Evolutionary conservation across 2,888 invertebrate species (phyloP).

Genomic region (Caenorhabditis sp.): DNA sequence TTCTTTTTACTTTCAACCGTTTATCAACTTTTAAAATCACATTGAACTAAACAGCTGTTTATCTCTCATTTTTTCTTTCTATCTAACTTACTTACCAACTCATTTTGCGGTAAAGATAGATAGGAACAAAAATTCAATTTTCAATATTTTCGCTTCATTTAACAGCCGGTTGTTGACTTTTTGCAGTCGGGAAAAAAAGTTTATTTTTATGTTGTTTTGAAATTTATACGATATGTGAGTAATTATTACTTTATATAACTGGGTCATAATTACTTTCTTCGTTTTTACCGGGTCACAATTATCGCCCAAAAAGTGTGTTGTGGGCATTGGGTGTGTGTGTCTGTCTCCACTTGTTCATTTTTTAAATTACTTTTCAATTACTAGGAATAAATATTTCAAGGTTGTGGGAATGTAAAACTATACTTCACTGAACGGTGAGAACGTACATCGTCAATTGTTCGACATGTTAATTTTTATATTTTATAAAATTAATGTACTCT

Average conservation of each 20-base stretch:
- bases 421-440: not conserved
- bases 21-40: not conserved
- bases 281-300: not conserved
- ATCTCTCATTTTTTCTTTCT: not conserved
- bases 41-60: not conserved
- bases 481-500: too few species aligned
- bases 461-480: too few species aligned
- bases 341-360: conserved; percentile 4
- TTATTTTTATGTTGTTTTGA: too few species aligned
- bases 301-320: not conserved
- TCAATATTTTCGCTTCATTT: not conserved
- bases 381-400: conserved; percentile 18
- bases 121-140: too few species aligned
- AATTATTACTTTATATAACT: not conserved
- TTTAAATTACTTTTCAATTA: not conserved
- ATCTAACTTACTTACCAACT: not conserved
- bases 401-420: not conserved
- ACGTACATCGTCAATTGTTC: too few species aligned
- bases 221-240: not conserved
- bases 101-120: too few species aligned
- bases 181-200: not conserved
- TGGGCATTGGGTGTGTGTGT: not conserved
- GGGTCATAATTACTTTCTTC: conserved; percentile 1
- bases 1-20: not conserved
- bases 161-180: not conserved